Conservation (phyloP, 2,888 invertebrate species). For the Erynnis tages region DNA sequence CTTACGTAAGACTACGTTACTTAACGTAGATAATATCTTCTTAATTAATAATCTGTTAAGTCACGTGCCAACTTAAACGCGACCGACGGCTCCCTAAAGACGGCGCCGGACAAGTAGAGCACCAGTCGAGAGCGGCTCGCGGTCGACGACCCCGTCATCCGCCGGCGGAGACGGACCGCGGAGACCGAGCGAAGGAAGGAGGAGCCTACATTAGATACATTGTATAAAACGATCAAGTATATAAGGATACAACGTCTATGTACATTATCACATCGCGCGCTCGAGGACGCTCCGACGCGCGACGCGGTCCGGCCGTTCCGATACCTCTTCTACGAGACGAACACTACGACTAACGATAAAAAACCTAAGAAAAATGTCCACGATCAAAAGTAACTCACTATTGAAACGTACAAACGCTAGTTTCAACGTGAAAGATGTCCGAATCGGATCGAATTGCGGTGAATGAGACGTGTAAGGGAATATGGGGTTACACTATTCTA, state of each 20-base stretch:
- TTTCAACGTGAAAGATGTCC: no score
- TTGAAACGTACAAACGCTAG: no score
- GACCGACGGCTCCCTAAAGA: conserved; percentile 18
- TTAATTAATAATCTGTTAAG: conserved; percentile 19
- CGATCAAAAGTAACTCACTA: no score
- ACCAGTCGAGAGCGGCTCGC: not conserved
- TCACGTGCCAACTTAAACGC: conserved; percentile 31
- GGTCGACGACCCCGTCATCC: not conserved
- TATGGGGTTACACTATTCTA: not conserved
- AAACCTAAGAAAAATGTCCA: not conserved
- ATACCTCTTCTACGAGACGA: not conserved
- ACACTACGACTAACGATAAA: not conserved
- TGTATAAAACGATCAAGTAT: conserved; percentile 66
- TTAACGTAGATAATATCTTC: conserved; percentile 35
- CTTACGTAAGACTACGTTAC: conserved; percentile 13
- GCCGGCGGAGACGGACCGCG: not conserved
- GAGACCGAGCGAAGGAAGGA: conserved; percentile 12
- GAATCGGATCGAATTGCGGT: no score
- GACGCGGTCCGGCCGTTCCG: no score
- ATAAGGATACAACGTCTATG: conserved; percentile 53
- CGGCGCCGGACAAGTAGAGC: conserved; percentile 24
- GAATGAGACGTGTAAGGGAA: not conserved
- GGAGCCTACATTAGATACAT: conserved; percentile 39
- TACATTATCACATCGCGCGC: conserved; percentile 67
- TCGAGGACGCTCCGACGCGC: conserved; percentile 5